Evolutionary conservation across 2,797 vertebrate species (phyloP).

Genomic region (Tragelaphus oryx): DNA sequence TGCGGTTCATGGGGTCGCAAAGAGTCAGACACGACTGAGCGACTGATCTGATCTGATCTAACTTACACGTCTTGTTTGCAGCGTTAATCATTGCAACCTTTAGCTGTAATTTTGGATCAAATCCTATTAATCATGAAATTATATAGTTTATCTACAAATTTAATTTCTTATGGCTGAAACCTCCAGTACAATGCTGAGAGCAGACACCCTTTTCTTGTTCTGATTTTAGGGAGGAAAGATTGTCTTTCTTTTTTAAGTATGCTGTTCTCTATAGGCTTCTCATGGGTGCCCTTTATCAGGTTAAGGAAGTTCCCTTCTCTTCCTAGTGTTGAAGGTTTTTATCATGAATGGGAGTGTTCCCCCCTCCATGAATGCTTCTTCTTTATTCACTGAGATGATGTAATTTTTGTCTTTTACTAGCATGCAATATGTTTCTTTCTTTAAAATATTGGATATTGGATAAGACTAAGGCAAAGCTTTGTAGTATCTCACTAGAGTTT

Average conservation of each 20-base stretch:
- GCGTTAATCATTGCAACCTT: neutral
- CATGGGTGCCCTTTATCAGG: neutral
- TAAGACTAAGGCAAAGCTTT: conserved; percentile 17
- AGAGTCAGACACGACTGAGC: too few relatives aligned
- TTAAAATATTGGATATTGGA: neutral
- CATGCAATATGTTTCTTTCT: neutral
- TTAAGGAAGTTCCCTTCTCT: neutral
- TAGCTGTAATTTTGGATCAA: neutral
- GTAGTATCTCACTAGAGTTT: neutral
- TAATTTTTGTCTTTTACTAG: neutral
- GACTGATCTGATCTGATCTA: neutral
- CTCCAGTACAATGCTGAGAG: neutral
- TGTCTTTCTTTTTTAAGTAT: neutral
- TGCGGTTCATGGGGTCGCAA: too few relatives aligned
- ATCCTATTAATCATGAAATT: neutral
- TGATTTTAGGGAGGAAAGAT: neutral
- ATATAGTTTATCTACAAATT: neutral
- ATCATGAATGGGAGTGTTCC: neutral
- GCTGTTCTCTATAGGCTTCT: neutral
- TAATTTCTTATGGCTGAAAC: neutral
- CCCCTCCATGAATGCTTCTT: neutral
- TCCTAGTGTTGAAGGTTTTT: neutral
- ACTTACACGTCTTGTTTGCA: neutral
- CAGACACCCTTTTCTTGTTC: neutral
- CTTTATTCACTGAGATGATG: neutral